Evolutionary conservation across 1,140 invertebrate genomes (phyloP).

Genomic region (Solenopsis invicta): DNA sequence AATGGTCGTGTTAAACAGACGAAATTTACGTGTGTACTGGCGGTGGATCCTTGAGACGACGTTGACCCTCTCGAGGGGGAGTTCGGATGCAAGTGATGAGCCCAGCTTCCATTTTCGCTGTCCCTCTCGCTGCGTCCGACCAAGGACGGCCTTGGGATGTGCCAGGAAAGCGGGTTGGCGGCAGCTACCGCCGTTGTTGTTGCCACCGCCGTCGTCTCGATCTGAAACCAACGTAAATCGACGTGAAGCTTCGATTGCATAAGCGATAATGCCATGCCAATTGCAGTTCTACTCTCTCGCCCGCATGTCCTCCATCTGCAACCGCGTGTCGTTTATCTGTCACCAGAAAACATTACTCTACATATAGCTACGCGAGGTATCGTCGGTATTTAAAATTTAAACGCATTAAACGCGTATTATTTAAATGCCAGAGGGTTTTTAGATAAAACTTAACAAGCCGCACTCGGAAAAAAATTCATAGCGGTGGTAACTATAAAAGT

Average conservation of each 20-base stretch:
- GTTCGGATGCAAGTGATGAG: constrained; percentile 82
- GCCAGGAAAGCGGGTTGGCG: constrained; percentile 88
- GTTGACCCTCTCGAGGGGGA: constrained; percentile 89
- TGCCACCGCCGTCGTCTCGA: constrained; percentile 84
- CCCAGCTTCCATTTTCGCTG: constrained; percentile 84
- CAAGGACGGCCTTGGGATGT: constrained; percentile 92
- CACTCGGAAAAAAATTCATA: too few relatives aligned
- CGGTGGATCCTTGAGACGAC: constrained; percentile 91
- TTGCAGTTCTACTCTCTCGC: constrained; percentile 73
- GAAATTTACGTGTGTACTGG: constrained; percentile 91
- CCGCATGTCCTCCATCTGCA: constrained; percentile 72
- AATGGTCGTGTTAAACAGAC: background rate
- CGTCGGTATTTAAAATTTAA: constrained; percentile 24
- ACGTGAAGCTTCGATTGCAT: constrained; percentile 75
- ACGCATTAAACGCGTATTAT: constrained; percentile 38
- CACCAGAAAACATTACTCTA: constrained; percentile 60
- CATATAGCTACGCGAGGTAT: constrained; percentile 13
- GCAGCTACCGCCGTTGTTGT: constrained; percentile 73
- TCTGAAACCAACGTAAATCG: constrained; percentile 86
- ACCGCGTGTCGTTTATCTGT: constrained; percentile 70
- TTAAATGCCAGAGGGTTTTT: constrained; percentile 38
- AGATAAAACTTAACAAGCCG: constrained; percentile 8
- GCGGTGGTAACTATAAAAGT: too few relatives aligned
- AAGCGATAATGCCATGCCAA: constrained; percentile 75
- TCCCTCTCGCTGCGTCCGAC: constrained; percentile 85